Conservation (phyloP, 2,113 vertebrate species). For the Melanostigma gelatinosum region DNA sequence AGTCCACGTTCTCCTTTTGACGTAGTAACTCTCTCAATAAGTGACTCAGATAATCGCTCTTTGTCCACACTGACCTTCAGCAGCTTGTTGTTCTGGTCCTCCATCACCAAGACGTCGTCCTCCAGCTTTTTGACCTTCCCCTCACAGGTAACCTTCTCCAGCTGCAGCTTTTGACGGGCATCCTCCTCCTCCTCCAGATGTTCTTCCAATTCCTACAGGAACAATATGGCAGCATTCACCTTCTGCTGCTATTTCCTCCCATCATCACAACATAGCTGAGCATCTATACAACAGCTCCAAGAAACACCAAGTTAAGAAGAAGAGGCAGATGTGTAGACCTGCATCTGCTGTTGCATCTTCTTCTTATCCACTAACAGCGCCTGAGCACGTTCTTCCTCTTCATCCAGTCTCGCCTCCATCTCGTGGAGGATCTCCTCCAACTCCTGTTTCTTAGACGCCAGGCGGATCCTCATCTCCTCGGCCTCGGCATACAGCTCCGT, state of each 20-base stretch:
- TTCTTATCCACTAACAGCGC: conserved; percentile 90
- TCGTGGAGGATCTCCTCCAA: conserved; percentile 95
- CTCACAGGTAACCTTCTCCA: conserved; percentile 94
- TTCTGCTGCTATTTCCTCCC: background rate
- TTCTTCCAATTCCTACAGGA: conserved; percentile 90
- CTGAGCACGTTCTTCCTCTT: conserved; percentile 92
- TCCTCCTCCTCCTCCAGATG: conserved; percentile 94
- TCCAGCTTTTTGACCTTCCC: conserved; percentile 97
- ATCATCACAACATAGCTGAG: background rate
- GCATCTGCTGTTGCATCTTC: conserved; percentile 96
- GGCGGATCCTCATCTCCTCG: conserved; percentile 93
- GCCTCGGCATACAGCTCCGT: conserved; percentile 94
- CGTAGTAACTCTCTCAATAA: background rate
- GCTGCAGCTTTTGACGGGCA: conserved; percentile 94
- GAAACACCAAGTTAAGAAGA: background rate
- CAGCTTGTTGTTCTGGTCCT: conserved; percentile 95
- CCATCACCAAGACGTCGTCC: conserved; percentile 92
- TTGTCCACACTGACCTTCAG: conserved; percentile 82
- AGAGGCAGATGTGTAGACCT: conserved; percentile 78
- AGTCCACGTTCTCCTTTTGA: background rate
- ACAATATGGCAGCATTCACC: background rate
- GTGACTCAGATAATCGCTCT: background rate
- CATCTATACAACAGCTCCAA: background rate
- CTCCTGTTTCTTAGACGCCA: conserved; percentile 94
- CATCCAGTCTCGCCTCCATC: conserved; percentile 95